A percentile compares a stretch with the other conserved stretches of the same genome.
phyloP scores from a whole-genome alignment of 2,113 vertebrate genomes.

The Microtus oregoni region DNA sequence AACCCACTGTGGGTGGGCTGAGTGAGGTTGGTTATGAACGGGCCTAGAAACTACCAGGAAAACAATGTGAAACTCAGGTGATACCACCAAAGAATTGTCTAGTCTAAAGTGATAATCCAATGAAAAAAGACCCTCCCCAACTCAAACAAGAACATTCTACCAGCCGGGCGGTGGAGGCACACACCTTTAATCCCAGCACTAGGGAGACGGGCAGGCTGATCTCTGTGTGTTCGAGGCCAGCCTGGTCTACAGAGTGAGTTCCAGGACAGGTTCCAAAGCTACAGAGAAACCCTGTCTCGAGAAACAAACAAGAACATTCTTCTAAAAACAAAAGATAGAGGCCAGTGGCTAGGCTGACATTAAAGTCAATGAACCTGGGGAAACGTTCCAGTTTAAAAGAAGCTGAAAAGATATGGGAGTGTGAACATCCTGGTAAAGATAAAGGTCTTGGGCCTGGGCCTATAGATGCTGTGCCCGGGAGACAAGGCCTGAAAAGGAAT shows the following conservation, averaged over 20 bases:
- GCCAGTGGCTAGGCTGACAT: background rate
- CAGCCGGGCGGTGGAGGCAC: too few species aligned
- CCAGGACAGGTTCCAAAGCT: too few species aligned
- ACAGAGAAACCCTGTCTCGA: too few species aligned
- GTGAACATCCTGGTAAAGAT: background rate
- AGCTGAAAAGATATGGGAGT: background rate
- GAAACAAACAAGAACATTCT: background rate
- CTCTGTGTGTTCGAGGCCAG: too few species aligned
- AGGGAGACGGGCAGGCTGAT: too few species aligned
- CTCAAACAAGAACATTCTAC: background rate
- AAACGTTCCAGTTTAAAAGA: background rate
- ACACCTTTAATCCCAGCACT: too few species aligned
- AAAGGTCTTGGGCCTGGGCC: background rate
- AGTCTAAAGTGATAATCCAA: background rate
- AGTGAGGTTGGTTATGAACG: background rate
- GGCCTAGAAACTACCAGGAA: background rate
- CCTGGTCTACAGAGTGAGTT: too few species aligned
- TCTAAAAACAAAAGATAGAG: background rate
- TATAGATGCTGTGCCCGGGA: background rate
- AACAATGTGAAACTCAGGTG: background rate
- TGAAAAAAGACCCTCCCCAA: background rate
- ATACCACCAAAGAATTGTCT: background rate
- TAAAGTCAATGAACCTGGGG: constrained; percentile 11
- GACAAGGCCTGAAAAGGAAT: background rate
- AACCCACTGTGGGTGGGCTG: background rate